Evolutionary conservation across 1,140 invertebrate genomes (phyloP).

Genomic region (Pygmarrhopalites habei): DNA sequence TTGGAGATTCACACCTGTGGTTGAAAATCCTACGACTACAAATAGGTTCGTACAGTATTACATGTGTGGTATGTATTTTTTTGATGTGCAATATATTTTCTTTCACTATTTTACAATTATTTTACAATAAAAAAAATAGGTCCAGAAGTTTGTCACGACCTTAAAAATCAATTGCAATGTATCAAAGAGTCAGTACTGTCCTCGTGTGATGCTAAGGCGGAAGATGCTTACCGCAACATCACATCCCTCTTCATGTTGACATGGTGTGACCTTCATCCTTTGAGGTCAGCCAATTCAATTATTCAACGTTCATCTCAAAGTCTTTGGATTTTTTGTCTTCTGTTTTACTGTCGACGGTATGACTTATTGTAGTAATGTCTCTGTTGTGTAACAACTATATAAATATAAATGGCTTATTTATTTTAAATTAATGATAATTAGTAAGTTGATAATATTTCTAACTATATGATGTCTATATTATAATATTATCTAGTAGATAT

Average conservation of each 20-base stretch:
- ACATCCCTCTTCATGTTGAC: background rate
- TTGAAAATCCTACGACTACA: background rate
- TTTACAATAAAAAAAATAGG: background rate
- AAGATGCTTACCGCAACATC: background rate
- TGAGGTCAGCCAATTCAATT: background rate
- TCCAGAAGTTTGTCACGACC: background rate
- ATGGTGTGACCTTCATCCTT: background rate
- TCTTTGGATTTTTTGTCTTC: too few species aligned
- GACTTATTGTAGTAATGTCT: too few species aligned
- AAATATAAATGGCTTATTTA: too few species aligned
- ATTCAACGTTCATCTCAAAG: too few species aligned
- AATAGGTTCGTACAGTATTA: background rate
- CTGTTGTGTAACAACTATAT: too few species aligned
- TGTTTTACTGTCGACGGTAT: too few species aligned
- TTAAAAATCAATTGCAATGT: background rate
- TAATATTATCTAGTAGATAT: too few species aligned
- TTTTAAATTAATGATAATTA: too few species aligned
- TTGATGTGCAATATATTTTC: too few species aligned
- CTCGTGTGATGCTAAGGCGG: background rate
- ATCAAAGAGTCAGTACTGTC: background rate
- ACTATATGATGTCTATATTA: too few species aligned
- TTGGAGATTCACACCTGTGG: conserved; percentile 1
- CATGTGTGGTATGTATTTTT: background rate
- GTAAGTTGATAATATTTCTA: too few species aligned
- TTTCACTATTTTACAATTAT: too few species aligned